Conservation (phyloP, 2,797 vertebrate species). For the Helicolenus hilgendorfi region DNA sequence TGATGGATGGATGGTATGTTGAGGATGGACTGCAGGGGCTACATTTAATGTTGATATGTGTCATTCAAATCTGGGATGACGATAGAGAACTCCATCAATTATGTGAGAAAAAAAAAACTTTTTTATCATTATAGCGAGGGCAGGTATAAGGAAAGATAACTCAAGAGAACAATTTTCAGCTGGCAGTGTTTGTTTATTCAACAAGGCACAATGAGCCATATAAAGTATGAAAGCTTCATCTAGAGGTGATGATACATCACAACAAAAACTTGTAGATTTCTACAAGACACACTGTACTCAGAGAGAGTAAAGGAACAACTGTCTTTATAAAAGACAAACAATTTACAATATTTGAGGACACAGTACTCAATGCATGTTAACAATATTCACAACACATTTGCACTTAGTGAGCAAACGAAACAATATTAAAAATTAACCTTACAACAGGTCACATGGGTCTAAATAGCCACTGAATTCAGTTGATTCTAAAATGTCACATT, state of each 20-base stretch:
- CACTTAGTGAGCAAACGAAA: background rate
- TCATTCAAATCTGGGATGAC: background rate
- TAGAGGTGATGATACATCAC: conserved; percentile 53
- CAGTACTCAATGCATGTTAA: background rate
- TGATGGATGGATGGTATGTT: too few relatives aligned
- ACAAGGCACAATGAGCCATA: background rate
- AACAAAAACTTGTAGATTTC: conserved; percentile 28
- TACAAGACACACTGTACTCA: conserved; percentile 38
- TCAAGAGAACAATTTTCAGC: background rate
- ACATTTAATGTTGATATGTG: too few relatives aligned
- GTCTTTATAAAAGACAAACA: conserved; percentile 39
- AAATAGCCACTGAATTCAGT: background rate
- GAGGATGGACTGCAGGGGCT: too few relatives aligned
- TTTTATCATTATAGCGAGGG: fast-evolving
- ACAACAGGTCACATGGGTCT: background rate
- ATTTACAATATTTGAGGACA: conserved; percentile 2
- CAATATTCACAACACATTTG: background rate
- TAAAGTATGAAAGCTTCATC: background rate
- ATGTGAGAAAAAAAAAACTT: fast-evolving
- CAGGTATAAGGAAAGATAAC: background rate
- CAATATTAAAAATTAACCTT: background rate
- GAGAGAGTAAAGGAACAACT: conserved; percentile 14
- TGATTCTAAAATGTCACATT: background rate
- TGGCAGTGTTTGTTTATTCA: conserved; percentile 28
- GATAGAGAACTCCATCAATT: background rate